Percentiles rank a stretch among this genome's conserved stretches.
phyloP scores from a whole-genome alignment of 2,113 vertebrate species.

The Sylvia atricapilla region DNA sequence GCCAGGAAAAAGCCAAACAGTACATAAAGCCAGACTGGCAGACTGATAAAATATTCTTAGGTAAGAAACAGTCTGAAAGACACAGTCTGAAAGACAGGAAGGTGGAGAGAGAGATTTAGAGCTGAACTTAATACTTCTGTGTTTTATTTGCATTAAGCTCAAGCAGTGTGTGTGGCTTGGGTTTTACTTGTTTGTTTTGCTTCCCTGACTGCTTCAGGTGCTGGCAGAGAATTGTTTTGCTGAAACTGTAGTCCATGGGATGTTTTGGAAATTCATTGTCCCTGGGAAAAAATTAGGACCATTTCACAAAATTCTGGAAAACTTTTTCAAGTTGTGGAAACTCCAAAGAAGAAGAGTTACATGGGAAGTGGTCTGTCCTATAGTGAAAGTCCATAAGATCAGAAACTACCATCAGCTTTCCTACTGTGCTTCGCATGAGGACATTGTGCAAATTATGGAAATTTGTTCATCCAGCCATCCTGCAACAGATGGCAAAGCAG shows the following conservation, averaged over 20 bases:
- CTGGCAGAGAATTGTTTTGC: constrained; percentile 8
- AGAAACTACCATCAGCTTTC: neutral
- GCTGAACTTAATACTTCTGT: constrained; percentile 13
- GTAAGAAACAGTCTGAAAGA: neutral
- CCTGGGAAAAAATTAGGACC: neutral
- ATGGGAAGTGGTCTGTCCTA: neutral
- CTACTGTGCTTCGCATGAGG: neutral
- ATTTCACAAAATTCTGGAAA: neutral
- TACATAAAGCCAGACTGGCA: neutral
- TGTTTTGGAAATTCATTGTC: neutral
- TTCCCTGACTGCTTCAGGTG: constrained; percentile 2
- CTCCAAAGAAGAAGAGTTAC: neutral
- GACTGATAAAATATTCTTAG: neutral
- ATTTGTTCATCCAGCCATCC: constrained; percentile 10
- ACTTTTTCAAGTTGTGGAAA: neutral
- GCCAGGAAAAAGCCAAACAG: neutral
- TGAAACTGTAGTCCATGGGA: neutral
- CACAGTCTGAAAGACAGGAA: neutral
- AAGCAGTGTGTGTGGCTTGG: neutral
- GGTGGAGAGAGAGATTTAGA: constrained; percentile 11
- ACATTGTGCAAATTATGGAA: constrained; percentile 12
- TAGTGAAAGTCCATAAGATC: neutral
- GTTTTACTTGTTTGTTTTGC: constrained; percentile 44
- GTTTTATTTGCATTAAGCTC: constrained; percentile 44
- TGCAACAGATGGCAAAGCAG: constrained; percentile 52